Base-by-base conservation (phyloP, 2,888 invertebrate genomes). In the Plagiodera versicolora region DNA sequence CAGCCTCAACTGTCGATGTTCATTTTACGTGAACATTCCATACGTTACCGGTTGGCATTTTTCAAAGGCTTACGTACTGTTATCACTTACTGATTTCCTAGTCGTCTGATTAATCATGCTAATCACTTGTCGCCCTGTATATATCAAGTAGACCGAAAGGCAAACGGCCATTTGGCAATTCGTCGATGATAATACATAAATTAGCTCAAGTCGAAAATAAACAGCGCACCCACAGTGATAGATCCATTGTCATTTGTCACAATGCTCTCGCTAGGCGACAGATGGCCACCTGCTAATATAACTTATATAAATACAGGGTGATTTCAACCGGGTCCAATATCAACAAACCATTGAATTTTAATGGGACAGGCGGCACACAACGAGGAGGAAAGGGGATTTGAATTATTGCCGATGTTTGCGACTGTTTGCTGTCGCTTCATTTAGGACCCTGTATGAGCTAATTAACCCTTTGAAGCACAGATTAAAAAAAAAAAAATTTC, bases 341-440 rank as follows among this genome's bases (percentile, higher is more conserved):
- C 74, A 74, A 74, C 74, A 74, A 73, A 73, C 74, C 74, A 74
- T 74, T 72, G 72, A 73, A 74, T 74, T 66, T 70, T 72, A 73
- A 74, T 63, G 54, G 67, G 61, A 56, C 60, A 55, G 61, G 50
- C 67, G 64, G 69, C n/a, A n/a, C n/a, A 69, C 67, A 67, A 70
- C 70, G 70, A 64, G 65, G 60, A 61, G 66, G n/a, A n/a, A n/a
- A n/a, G 63, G 63, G 52, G 51, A 45, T 58, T 56, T 59, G 19
- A 58, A 50, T 58, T 58, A 61, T 61, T 58, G 51, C 49, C 35
- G 58, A 16, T 44, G 24, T 11, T 53, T 14, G 24, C 20, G 35
- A 20, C 39, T 52, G 51, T 51, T 51, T 35, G 30, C 53, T 53
- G 44, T 46, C 53, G 44, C 28, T 45, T 44, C 53, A 53, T 28